Evolutionary conservation across 2,888 invertebrate genomes (phyloP), one percentile per base, ranked within the genome.

Genomic region (Acutogordius australiensis): DNA sequence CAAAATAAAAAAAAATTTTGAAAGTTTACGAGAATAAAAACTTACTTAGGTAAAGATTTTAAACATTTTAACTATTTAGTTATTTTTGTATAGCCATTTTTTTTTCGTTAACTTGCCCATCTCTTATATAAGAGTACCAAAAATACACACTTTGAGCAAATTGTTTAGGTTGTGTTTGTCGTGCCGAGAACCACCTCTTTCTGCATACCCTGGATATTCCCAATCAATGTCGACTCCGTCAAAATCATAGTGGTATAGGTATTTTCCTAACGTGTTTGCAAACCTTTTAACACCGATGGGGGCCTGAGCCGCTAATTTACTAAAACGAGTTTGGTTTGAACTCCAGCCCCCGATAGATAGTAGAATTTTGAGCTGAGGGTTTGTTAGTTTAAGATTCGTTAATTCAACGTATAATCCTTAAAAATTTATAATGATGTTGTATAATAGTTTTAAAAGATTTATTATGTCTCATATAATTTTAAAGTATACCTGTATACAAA

Each of bases 171-270:
- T 57, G 4, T 23, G 8, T 29, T 57, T 57, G 29, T 57, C 58
- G 4, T 4, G 8, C 4, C 4, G 13, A 8, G 8, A 18, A 29
- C 58, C 58, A 8, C 27, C 59, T 27, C 57, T 62, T 45, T 60
- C 64, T 28, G 4, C 23, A 28, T 28, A 28, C 4, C 58, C 58
- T 23, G 58, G 58, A 57, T 57, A 57, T 57, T 57, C 58, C 58
- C 58, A 57, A 30, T 57, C 58, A 18, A 57, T 29, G 23, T 57
- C 58, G 4, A 57, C 29, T 18, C 58, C 58, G 29, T 57, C 58
- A 29, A 57, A 30, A 28, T 27, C 30, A 29, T 30, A 30, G 8
- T 57, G 8, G 8, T 30, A n/a, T 26, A 57, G 23, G 8, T 27
- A 28, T 8, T 13, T 4, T 4, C 8, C 29, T 57, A 57, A 8